A percentile compares a stretch with the other conserved stretches of the same genome.
Evolutionary conservation across 2,113 vertebrate genomes (phyloP).

Genomic region (Telmatochromis bifrenatus): DNA sequence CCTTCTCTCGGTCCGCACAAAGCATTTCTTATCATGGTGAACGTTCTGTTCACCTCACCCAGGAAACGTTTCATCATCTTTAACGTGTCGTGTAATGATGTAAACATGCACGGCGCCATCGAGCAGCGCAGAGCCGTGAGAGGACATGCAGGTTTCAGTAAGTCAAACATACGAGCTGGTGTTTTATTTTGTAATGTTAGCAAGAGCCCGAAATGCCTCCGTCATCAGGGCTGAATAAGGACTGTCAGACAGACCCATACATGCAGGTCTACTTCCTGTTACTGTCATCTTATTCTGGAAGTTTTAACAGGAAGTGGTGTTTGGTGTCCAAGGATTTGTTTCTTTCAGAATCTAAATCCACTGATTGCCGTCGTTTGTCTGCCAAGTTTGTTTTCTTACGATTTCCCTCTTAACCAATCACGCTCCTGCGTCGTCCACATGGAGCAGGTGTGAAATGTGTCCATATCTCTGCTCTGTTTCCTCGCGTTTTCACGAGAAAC

Average conservation of each 20-base stretch:
- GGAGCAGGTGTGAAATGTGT: rapidly evolving
- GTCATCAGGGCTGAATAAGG: neutral
- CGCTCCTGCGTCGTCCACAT: rapidly evolving
- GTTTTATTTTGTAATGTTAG: neutral
- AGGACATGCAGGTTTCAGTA: neutral
- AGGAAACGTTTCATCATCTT: too few relatives aligned
- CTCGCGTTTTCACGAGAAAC: neutral
- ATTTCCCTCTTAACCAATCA: neutral
- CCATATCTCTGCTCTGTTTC: neutral
- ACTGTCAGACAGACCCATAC: neutral
- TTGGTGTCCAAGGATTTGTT: neutral
- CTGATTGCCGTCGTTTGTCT: rapidly evolving
- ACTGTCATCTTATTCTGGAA: neutral
- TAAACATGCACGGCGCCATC: rapidly evolving
- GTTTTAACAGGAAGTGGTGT: neutral
- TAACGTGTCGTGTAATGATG: neutral
- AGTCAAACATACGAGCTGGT: neutral
- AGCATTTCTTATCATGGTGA: too few relatives aligned
- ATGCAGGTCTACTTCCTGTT: rapidly evolving
- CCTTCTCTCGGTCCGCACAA: too few relatives aligned
- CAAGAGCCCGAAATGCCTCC: rapidly evolving
- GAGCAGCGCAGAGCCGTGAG: rapidly evolving
- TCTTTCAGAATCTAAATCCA: neutral
- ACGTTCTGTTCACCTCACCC: too few relatives aligned
- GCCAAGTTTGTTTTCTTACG: neutral